Evolutionary conservation across 2,888 invertebrate genomes (phyloP).

Genomic region (Phorcus lineatus): DNA sequence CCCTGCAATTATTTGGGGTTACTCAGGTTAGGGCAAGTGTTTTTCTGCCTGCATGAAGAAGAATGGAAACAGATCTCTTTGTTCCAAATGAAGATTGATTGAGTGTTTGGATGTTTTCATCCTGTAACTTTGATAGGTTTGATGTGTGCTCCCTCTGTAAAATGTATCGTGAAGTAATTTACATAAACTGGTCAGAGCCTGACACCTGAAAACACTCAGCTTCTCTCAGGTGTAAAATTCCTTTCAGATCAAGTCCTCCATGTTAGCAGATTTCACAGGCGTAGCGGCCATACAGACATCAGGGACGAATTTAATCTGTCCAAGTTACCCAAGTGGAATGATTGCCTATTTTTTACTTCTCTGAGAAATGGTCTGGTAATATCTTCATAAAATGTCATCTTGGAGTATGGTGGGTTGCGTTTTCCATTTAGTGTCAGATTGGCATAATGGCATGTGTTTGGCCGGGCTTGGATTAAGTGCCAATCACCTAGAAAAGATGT

Average conservation of each 20-base stretch:
- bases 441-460: neutral
- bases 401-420: neutral
- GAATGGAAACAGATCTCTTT: neutral
- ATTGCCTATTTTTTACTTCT: neutral
- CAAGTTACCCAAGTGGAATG: neutral
- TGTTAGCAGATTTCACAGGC: neutral
- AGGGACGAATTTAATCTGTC: constrained; percentile 1
- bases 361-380: neutral
- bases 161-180: constrained; percentile 11
- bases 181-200: neutral
- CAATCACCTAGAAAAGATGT: no score
- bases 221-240: constrained; percentile 10
- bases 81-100: constrained; percentile 6
- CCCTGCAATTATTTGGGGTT: no score
- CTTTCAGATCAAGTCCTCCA: constrained; percentile 1
- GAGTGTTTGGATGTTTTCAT: constrained; percentile 5
- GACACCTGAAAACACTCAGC: neutral
- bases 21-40: no score
- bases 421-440: neutral
- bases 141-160: neutral
- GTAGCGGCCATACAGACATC: neutral
- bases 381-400: neutral
- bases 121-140: neutral
- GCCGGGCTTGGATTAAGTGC: neutral
- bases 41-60: constrained; percentile 1